Percentiles rank a stretch among this genome's conserved stretches.
These are phyloP conservation scores for Auanema sp. DNA, from an alignment of 2,888 invertebrate genomes.

Conservation along the genomic window DNA sequence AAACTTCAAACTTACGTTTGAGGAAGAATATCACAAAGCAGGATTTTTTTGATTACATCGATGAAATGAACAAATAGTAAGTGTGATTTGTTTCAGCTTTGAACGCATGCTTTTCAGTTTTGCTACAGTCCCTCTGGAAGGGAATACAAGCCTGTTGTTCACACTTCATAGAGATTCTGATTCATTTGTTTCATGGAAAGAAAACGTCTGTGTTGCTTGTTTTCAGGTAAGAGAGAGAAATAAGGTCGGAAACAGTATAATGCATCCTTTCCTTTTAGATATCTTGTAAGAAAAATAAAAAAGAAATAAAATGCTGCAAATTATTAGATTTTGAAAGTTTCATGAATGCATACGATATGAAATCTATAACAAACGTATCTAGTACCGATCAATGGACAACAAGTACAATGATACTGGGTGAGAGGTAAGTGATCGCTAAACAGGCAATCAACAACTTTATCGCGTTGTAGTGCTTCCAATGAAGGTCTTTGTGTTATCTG, in stretches of 20 bases:
- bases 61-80: slow-evolving; percentile 35
- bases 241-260: not conserved
- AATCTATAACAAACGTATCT: slow-evolving; percentile 21
- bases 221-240: slow-evolving; percentile 23
- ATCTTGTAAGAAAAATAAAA: slow-evolving; percentile 11
- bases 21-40: slow-evolving; percentile 23
- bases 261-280: slow-evolving; percentile 19
- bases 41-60: slow-evolving; percentile 22
- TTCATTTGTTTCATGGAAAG: slow-evolving; percentile 23
- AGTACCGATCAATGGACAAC: slow-evolving; percentile 26
- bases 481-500: slow-evolving; percentile 44
- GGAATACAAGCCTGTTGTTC: slow-evolving; percentile 29
- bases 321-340: slow-evolving; percentile 27
- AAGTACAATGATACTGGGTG: slow-evolving; percentile 30
- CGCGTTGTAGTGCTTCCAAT: slow-evolving; percentile 27
- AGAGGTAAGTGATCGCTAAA: slow-evolving; percentile 28
- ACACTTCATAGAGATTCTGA: slow-evolving; percentile 22
- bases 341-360: slow-evolving; percentile 25
- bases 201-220: slow-evolving; percentile 25
- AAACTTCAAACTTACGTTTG: no score
- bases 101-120: slow-evolving; percentile 19
- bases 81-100: slow-evolving; percentile 11
- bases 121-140: slow-evolving; percentile 21
- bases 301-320: slow-evolving; percentile 17
- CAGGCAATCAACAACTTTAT: not conserved